phyloP scores from a whole-genome alignment of 2,888 invertebrate genomes.

The Meta bourneti region DNA sequence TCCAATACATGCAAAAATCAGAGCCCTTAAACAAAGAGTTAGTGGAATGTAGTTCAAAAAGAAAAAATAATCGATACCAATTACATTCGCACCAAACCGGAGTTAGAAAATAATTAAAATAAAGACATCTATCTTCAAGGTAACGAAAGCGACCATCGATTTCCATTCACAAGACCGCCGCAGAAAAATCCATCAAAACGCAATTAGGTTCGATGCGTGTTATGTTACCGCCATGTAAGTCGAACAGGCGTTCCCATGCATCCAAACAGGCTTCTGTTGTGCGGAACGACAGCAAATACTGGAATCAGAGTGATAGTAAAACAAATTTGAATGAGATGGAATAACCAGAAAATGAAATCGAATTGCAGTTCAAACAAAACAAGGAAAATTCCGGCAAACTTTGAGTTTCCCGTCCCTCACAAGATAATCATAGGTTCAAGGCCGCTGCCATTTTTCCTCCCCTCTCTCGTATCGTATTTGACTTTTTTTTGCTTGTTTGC shows the following conservation, averaged over 20 bases:
- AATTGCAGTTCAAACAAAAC: neutral
- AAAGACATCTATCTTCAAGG: neutral
- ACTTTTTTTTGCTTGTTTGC: neutral
- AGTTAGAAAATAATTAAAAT: neutral
- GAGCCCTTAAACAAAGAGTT: too few relatives aligned
- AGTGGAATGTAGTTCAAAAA: too few relatives aligned
- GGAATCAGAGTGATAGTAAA: neutral
- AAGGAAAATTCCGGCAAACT: neutral
- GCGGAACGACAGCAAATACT: neutral
- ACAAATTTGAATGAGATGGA: neutral
- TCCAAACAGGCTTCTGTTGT: neutral
- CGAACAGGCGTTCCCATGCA: neutral
- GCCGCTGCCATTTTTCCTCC: neutral
- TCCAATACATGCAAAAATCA: too few relatives aligned
- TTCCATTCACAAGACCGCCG: neutral
- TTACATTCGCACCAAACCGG: too few relatives aligned
- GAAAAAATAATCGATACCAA: too few relatives aligned
- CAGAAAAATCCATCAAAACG: neutral
- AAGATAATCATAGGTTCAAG: neutral
- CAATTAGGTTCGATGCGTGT: neutral
- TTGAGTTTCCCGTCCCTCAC: neutral
- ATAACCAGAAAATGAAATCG: neutral
- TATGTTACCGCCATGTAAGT: neutral
- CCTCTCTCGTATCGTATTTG: neutral
- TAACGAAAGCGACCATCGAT: neutral